These are phyloP conservation scores for Heterotilapia buettikoferi DNA, from an alignment of 2,113 vertebrate genomes.

Conservation along the genomic window DNA sequence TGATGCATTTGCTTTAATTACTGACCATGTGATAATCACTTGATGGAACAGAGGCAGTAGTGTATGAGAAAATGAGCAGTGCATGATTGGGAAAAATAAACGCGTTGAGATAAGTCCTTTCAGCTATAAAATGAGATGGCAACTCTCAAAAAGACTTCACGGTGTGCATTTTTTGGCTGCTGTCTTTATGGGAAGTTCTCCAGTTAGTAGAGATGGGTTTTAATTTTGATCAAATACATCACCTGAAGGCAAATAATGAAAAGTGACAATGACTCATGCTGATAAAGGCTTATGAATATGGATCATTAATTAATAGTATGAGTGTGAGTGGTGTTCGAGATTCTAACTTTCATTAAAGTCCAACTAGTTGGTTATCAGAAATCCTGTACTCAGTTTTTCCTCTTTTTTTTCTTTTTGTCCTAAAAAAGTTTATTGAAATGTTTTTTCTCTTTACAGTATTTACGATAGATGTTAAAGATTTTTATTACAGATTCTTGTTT, in stretches of 20 bases:
- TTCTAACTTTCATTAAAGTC: constrained; percentile 14
- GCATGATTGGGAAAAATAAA: neutral
- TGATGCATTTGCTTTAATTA: constrained; percentile 27
- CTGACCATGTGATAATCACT: constrained; percentile 41
- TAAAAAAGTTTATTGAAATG: neutral
- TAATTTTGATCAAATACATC: constrained; percentile 23
- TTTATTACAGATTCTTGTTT: neutral
- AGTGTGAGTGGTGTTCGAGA: constrained; percentile 14
- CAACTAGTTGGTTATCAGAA: neutral
- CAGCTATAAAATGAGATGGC: constrained; percentile 7
- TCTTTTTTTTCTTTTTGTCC: neutral
- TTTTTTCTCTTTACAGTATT: neutral
- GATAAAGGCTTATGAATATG: constrained; percentile 23
- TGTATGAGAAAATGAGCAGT: neutral
- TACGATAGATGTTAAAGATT: neutral
- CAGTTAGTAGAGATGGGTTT: neutral
- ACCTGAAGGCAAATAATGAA: constrained; percentile 2
- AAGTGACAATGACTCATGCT: constrained; percentile 19
- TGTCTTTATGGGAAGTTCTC: neutral
- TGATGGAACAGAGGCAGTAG: constrained; percentile 1
- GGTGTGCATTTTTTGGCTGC: constrained; percentile 7
- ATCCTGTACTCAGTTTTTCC: neutral
- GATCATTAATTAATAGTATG: constrained; percentile 16
- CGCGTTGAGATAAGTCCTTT: neutral
- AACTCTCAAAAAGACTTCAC: constrained; percentile 18